Evolutionary conservation across 2,888 invertebrate genomes (phyloP).

Genomic region (Lasioglossum oenotherae): DNA sequence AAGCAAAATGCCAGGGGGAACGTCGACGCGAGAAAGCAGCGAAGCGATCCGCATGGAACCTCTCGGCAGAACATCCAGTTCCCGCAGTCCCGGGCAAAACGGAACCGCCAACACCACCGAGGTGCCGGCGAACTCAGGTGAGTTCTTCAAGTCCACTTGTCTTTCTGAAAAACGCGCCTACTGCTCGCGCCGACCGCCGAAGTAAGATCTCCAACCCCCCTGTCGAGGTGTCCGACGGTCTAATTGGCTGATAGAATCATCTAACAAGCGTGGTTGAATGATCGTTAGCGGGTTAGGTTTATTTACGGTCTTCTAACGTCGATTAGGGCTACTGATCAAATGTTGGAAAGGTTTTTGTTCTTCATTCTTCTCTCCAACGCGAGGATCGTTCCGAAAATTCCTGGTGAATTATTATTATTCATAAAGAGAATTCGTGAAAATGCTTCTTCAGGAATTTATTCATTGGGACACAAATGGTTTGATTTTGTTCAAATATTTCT

Average conservation of each 20-base stretch:
- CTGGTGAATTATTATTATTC: neutral
- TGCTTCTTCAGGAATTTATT: no score
- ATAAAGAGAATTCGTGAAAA: no score
- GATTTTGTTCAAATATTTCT: neutral
- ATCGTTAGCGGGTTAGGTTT: neutral
- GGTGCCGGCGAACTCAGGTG: constrained; percentile 66
- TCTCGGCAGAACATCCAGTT: constrained; percentile 80
- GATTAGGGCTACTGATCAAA: neutral
- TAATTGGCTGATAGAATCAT: neutral
- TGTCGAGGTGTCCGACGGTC: neutral
- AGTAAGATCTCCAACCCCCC: neutral
- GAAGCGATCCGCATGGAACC: constrained; percentile 83
- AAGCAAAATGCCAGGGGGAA: constrained; percentile 70
- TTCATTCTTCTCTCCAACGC: neutral
- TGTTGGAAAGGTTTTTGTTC: neutral
- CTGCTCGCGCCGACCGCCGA: neutral
- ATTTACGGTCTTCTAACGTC: neutral
- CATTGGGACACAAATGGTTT: neutral
- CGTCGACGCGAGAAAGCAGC: constrained; percentile 77
- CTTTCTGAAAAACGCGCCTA: constrained; percentile 5
- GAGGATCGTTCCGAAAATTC: neutral
- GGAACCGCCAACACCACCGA: constrained; percentile 81
- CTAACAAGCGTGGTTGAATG: neutral
- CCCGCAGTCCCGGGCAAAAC: constrained; percentile 80
- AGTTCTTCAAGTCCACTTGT: constrained; percentile 49